A percentile compares a stretch with the other conserved stretches of the same genome.
Conservation (phyloP, 2,797 vertebrate species). For the Oceanodroma leucorhoa region DNA sequence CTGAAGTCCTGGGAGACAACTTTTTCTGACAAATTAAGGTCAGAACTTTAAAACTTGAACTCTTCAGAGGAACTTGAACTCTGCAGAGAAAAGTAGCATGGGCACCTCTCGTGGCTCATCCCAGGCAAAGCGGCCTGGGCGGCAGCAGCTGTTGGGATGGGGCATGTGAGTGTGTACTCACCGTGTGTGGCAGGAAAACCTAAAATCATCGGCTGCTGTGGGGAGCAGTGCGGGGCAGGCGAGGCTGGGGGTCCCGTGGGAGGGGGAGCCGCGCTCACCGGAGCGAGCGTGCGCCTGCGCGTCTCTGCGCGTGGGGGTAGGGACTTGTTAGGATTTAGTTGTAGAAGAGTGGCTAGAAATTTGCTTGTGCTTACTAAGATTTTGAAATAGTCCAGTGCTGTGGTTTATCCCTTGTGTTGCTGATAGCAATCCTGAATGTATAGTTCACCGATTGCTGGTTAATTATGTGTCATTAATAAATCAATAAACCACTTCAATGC, state of each 20-base stretch:
- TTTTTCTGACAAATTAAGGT: not conserved
- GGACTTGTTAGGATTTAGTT: not conserved
- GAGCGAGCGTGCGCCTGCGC: fast-evolving
- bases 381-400: not conserved
- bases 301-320: fast-evolving
- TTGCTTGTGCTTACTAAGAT: not conserved
- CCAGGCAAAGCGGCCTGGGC: fast-evolving
- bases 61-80: not conserved
- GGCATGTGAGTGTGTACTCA: fast-evolving
- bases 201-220: not conserved
- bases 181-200: not conserved
- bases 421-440: not conserved
- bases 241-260: fast-evolving
- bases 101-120: not conserved
- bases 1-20: not conserved
- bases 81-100: not conserved
- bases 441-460: not conserved
- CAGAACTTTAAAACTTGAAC: not conserved
- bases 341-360: not conserved
- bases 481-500: not conserved
- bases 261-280: fast-evolving
- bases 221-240: fast-evolving
- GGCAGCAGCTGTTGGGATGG: not conserved
- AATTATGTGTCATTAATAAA: conserved; percentile 2
- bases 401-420: not conserved